Base-by-base conservation (phyloP, 2,888 invertebrate genomes). In the Mimumesa dahlbomi region DNA sequence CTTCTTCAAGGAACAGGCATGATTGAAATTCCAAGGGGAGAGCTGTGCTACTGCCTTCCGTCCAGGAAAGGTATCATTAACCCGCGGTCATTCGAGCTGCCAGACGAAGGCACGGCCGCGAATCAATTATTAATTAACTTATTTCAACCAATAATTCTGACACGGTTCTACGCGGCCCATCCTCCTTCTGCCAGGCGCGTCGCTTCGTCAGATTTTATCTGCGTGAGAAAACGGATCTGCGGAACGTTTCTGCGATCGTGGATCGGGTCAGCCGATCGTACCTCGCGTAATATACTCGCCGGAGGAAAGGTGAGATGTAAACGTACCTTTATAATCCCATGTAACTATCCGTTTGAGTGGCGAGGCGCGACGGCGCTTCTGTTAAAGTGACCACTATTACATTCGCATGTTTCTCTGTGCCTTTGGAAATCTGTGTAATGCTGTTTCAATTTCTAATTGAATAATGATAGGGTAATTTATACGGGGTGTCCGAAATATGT, bases 111-210 rank as follows among this genome's bases (percentile, higher is more conserved):
- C 42, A 58, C 48, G 42, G 31, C 38, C 46, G 43, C 58, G 45
- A 50, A 46, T 70, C 59, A 46, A 61, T 77, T 73, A 73, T 73
- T 71, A 75, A 77, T 77, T 77, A 73, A 77, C 73, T 73, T 75
- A 75, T 77, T 71, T 62, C 67, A 58, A 19, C 31, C 56, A 73
- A 75, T 75, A 67, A 73, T 75, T 75, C 67, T 69, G 58, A 75
- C 46, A 62, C 53, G 54, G 18, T 21, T n/a, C n/a, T n/a, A n/a
- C n/a, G n/a, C n/a, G n/a, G 38, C 36, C 18, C 50, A 45, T 53
- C 42, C 48, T 21, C 25, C 31, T 11, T 36, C 2, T 31, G 16
- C 31, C 40, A 45, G n/a, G 59, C 31, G 48, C 22, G 40, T 43
- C 70, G 38, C 59, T 42, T 52, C 56, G 16, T 31, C 50, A 66